Evolutionary conservation across 2,888 invertebrate genomes (phyloP).

Genomic region (Ypsolopha scabrella): DNA sequence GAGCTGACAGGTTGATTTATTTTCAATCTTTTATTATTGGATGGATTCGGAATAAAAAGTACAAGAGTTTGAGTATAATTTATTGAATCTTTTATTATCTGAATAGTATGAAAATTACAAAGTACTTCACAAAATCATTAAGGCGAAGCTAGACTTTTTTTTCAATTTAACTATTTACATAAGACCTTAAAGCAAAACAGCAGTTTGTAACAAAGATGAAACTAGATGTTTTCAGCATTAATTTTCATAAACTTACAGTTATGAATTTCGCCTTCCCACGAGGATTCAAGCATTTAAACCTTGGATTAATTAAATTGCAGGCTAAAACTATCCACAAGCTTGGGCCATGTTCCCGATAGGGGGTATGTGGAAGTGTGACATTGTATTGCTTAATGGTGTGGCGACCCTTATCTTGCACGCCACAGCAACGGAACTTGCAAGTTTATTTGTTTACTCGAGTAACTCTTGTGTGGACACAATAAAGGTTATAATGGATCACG

Average conservation of each 20-base stretch:
- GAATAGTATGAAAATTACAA: no score
- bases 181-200: no score
- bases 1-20: constrained; percentile 1
- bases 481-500: neutral
- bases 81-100: no score
- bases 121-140: no score
- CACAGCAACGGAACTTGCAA: constrained; percentile 21
- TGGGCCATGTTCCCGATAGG: constrained; percentile 33
- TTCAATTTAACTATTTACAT: no score
- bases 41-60: no score
- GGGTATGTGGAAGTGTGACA: constrained; percentile 29
- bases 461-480: neutral
- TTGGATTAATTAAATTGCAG: neutral
- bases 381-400: constrained; percentile 45
- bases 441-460: neutral
- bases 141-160: no score
- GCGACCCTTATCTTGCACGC: constrained; percentile 56
- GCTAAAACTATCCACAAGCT: constrained; percentile 1
- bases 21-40: no score
- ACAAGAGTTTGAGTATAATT: no score
- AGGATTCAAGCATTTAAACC: neutral
- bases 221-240: no score
- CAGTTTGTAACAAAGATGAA: no score
- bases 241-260: no score
- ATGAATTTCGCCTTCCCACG: neutral